Conservation (phyloP, 2,888 invertebrate genomes). For the Amblyteles armatorius region DNA sequence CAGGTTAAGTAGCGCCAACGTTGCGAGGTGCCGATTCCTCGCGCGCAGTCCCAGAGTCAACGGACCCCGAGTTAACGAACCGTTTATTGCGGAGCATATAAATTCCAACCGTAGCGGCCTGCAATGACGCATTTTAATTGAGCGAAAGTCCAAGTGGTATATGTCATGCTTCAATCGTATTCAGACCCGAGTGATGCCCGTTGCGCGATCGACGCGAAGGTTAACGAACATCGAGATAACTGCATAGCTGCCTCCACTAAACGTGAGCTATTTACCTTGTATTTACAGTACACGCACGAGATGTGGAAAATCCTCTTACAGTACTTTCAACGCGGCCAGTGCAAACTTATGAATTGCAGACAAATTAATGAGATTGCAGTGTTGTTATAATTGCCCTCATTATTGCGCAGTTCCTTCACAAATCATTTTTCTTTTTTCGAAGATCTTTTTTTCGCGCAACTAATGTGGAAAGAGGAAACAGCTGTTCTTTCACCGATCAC, state of each 20-base stretch:
- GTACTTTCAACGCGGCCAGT: background rate
- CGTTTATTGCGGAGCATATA: slow-evolving; percentile 46
- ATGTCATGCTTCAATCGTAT: slow-evolving; percentile 5
- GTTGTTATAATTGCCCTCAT: background rate
- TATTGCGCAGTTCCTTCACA: background rate
- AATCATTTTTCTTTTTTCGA: background rate
- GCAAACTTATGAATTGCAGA: background rate
- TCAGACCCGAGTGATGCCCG: background rate
- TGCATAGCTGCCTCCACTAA: slow-evolving; percentile 13
- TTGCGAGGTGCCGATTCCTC: slow-evolving; percentile 46
- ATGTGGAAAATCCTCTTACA: background rate
- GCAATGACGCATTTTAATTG: slow-evolving; percentile 39
- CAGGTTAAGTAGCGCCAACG: slow-evolving; percentile 16
- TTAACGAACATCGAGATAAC: slow-evolving; percentile 38
- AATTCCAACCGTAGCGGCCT: slow-evolving; percentile 24
- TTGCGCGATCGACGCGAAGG: background rate
- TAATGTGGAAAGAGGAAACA: background rate
- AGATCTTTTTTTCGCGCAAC: background rate
- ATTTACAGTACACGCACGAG: background rate
- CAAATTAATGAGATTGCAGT: background rate
- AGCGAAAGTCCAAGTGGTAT: background rate
- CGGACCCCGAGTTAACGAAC: slow-evolving; percentile 54
- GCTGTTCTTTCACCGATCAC: background rate
- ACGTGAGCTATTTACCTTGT: background rate
- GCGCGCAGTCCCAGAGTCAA: slow-evolving; percentile 47